Evolutionary conservation across 2,888 invertebrate genomes (phyloP).

Genomic region (Cotesia congregata): DNA sequence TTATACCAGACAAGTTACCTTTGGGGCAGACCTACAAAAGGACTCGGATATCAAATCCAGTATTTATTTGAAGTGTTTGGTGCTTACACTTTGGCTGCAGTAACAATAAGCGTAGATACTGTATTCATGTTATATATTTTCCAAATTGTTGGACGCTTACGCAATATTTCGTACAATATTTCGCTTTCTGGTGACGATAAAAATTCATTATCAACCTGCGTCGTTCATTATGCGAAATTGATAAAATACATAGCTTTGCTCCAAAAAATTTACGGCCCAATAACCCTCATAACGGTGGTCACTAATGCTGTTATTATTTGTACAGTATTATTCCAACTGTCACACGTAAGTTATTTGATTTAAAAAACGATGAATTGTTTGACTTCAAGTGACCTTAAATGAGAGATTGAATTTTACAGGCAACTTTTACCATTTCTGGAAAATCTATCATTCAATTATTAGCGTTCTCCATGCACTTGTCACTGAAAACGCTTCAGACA

Average conservation of each 20-base stretch:
- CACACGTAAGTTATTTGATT: slow-evolving; percentile 4
- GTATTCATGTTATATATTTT: slow-evolving; percentile 55
- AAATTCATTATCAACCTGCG: slow-evolving; percentile 6
- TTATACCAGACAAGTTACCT: slow-evolving; percentile 49
- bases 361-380: too few species aligned
- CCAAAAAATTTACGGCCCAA: slow-evolving; percentile 36
- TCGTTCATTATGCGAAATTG: not conserved
- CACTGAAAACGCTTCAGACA: slow-evolving; percentile 40
- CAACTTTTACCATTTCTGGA: not conserved
- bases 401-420: not conserved
- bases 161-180: slow-evolving; percentile 45
- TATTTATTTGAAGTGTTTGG: slow-evolving; percentile 44
- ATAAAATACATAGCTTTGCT: slow-evolving; percentile 20
- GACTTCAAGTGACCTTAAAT: too few species aligned
- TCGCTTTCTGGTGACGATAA: slow-evolving; percentile 5
- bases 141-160: slow-evolving; percentile 53
- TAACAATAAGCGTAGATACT: slow-evolving; percentile 50
- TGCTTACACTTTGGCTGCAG: slow-evolving; percentile 33
- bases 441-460: not conserved
- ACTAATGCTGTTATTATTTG: slow-evolving; percentile 31
- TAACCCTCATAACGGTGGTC: slow-evolving; percentile 23
- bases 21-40: slow-evolving; percentile 42
- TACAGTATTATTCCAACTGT: slow-evolving; percentile 13
- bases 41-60: slow-evolving; percentile 43
- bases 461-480: slow-evolving; percentile 17